A percentile compares a stretch with the other conserved stretches of the same genome.
These are phyloP conservation scores for Cinclus mexicanus DNA, from an alignment of 2,113 vertebrate genomes.

Conservation along the genomic window DNA sequence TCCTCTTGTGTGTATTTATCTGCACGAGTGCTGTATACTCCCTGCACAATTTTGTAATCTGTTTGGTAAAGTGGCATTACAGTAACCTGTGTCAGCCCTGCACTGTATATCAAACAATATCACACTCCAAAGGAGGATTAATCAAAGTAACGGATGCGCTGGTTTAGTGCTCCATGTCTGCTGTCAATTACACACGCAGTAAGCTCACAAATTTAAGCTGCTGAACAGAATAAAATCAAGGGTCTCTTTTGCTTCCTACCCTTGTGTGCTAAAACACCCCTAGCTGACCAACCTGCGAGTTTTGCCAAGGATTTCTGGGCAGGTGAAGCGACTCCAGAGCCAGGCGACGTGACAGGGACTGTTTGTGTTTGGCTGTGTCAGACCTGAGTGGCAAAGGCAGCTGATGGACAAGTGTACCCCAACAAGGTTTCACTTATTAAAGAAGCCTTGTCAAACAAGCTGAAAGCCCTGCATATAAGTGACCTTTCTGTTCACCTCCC, in stretches of 20 bases:
- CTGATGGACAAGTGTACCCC: constrained; percentile 57
- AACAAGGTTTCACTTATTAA: constrained; percentile 60
- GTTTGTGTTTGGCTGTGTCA: constrained; percentile 36
- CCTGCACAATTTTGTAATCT: constrained; percentile 70
- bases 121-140: constrained; percentile 60
- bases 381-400: background rate
- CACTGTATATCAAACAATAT: constrained; percentile 67
- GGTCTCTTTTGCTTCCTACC: background rate
- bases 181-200: background rate
- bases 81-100: constrained; percentile 67
- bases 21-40: constrained; percentile 53
- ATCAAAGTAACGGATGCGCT: constrained; percentile 28
- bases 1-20: constrained; percentile 80
- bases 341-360: background rate
- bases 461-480: constrained; percentile 54
- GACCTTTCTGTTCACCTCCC: constrained; percentile 60
- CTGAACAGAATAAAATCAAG: constrained; percentile 7
- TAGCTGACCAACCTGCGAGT: background rate
- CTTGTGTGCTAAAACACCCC: background rate
- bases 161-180: constrained; percentile 2
- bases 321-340: background rate
- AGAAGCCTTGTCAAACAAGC: constrained; percentile 63
- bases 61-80: constrained; percentile 70
- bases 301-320: background rate
- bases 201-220: background rate